Conservation (phyloP, 2,888 invertebrate genomes). For the Phytoseiulus persimilis region DNA sequence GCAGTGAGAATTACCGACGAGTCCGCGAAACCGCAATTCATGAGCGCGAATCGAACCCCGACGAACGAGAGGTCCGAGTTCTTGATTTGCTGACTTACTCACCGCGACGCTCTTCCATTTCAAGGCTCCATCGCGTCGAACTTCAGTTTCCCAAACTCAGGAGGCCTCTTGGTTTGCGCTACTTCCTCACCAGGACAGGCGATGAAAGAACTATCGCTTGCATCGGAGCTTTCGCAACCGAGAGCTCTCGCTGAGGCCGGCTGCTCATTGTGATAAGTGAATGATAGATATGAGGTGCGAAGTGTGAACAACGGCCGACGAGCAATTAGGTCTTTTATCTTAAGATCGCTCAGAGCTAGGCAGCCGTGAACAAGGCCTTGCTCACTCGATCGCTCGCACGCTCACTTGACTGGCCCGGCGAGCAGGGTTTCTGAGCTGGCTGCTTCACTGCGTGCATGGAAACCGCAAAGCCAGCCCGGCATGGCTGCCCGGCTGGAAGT, state of each 20-base stretch:
- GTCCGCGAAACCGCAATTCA: background rate
- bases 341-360: slow-evolving; percentile 5
- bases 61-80: too few species aligned
- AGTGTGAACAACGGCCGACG: background rate
- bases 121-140: too few species aligned
- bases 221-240: background rate
- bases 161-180: background rate
- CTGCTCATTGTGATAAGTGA: background rate
- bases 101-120: too few species aligned
- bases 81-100: too few species aligned
- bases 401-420: background rate
- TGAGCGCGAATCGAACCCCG: background rate
- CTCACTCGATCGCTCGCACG: background rate
- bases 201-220: background rate
- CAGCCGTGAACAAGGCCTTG: background rate
- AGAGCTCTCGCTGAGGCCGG: background rate
- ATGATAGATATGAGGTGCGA: background rate
- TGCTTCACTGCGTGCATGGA: background rate
- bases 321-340: background rate
- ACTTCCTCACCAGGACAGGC: background rate
- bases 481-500: background rate
- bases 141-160: background rate
- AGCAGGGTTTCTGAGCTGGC: background rate
- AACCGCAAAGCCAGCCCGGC: background rate
- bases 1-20: background rate